These are phyloP conservation scores for Drosophila nikananu DNA, from an alignment of 1,140 invertebrate species.

Conservation along the genomic window DNA sequence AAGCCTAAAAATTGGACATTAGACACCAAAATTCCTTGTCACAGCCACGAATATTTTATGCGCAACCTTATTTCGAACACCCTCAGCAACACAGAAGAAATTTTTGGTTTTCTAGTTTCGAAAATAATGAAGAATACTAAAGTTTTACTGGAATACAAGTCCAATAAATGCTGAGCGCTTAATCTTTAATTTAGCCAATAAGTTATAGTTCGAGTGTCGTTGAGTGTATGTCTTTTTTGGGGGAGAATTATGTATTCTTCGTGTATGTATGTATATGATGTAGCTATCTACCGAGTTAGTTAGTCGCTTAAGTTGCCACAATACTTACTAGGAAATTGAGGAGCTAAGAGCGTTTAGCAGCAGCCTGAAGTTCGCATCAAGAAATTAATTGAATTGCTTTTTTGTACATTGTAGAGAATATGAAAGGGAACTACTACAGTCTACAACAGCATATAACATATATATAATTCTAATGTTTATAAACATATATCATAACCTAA, in stretches of 20 bases:
- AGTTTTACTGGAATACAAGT: constrained; percentile 11
- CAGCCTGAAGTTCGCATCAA: constrained; percentile 9
- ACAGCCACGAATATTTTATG: constrained; percentile 28
- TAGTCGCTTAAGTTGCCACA: constrained; percentile 82
- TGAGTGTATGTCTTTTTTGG: constrained; percentile 33
- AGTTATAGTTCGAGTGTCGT: constrained; percentile 33
- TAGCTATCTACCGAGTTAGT: constrained; percentile 60
- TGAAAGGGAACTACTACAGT: constrained; percentile 23
- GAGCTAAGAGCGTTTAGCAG: neutral
- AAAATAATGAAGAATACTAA: constrained; percentile 10
- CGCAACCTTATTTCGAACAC: constrained; percentile 22
- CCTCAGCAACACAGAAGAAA: constrained; percentile 4
- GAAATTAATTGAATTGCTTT: constrained; percentile 33
- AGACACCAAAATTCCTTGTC: constrained; percentile 54
- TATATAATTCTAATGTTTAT: constrained; percentile 58
- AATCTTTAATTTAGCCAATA: constrained; percentile 49
- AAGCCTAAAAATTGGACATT: neutral
- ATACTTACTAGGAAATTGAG: constrained; percentile 67
- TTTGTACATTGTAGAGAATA: constrained; percentile 63
- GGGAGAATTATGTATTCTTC: constrained; percentile 34
- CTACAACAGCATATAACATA: constrained; percentile 32
- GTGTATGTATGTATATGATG: constrained; percentile 45
- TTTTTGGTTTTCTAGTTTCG: constrained; percentile 45
- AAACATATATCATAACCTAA: constrained; percentile 44
- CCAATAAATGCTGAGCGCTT: constrained; percentile 42